A percentile compares a stretch with the other conserved stretches of the same genome.
These are phyloP conservation scores for Laothoe populi DNA, from an alignment of 2,888 invertebrate genomes.

Conservation along the genomic window DNA sequence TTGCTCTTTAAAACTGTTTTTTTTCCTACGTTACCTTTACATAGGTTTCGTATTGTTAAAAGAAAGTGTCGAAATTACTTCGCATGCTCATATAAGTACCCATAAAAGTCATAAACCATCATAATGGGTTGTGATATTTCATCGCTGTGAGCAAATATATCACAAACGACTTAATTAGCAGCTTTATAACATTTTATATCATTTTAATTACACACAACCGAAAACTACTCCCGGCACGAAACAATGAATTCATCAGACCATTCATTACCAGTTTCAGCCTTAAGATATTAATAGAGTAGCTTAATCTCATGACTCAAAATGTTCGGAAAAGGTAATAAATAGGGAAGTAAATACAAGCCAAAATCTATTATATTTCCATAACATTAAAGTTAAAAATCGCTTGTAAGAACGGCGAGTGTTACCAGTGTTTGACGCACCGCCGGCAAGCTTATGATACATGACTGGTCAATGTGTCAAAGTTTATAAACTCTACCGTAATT, in stretches of 20 bases:
- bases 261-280: constrained; percentile 1
- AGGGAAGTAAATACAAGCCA: too few relatives aligned
- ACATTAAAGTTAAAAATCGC: too few relatives aligned
- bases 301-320: too few relatives aligned
- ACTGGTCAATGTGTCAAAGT: constrained; percentile 21
- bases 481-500: not conserved
- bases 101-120: constrained; percentile 2
- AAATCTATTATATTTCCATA: too few relatives aligned
- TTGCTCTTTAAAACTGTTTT: not conserved
- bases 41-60: not conserved
- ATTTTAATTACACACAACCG: constrained; percentile 3
- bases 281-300: constrained; percentile 4
- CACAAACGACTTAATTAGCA: constrained; percentile 17
- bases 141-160: constrained; percentile 1
- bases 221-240: not conserved
- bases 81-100: not conserved
- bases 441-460: too few relatives aligned
- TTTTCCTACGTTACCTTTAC: not conserved
- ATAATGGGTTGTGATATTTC: not conserved
- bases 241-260: constrained; percentile 17
- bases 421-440: too few relatives aligned
- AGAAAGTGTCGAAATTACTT: not conserved
- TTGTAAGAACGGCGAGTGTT: too few relatives aligned
- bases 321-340: too few relatives aligned
- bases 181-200: not conserved